Percentiles rank a stretch among this genome's conserved stretches.
phyloP scores from a whole-genome alignment of 2,888 invertebrate species.

The Epinotia ramella region DNA sequence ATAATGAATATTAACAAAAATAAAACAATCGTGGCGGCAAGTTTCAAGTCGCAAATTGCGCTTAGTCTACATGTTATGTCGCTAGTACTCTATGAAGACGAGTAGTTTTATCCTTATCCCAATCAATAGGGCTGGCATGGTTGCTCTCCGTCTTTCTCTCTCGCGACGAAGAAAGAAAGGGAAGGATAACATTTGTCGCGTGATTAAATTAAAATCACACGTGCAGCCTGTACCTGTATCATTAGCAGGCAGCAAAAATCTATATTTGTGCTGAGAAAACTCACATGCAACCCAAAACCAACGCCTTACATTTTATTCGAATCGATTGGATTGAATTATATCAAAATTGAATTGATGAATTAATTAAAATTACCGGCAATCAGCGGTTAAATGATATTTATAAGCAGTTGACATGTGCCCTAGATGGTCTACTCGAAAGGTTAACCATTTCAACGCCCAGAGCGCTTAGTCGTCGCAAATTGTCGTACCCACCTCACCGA shows the following conservation, averaged over 20 bases:
- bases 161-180: background rate
- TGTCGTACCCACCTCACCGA: background rate
- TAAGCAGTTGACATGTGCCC: conserved; percentile 15
- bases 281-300: conserved; percentile 47
- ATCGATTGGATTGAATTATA: conserved; percentile 30
- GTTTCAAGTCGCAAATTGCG: conserved; percentile 1
- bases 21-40: conserved; percentile 59
- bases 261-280: conserved; percentile 57
- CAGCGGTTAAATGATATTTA: conserved; percentile 8
- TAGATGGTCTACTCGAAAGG: background rate
- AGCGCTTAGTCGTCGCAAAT: background rate
- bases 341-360: conserved; percentile 25
- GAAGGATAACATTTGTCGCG: too few relatives aligned
- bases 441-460: background rate
- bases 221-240: conserved; percentile 16
- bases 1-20: conserved; percentile 54
- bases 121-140: background rate
- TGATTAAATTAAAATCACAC: background rate
- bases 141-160: background rate
- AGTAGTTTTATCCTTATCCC: background rate
- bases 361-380: conserved; percentile 4
- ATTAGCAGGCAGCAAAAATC: conserved; percentile 42
- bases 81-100: background rate
- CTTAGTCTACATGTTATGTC: background rate
- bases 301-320: conserved; percentile 28